Percentiles rank a stretch among this genome's conserved stretches.
These are phyloP conservation scores for Parapsyche elsis DNA, from an alignment of 1,140 invertebrate species.

Conservation along the genomic window DNA sequence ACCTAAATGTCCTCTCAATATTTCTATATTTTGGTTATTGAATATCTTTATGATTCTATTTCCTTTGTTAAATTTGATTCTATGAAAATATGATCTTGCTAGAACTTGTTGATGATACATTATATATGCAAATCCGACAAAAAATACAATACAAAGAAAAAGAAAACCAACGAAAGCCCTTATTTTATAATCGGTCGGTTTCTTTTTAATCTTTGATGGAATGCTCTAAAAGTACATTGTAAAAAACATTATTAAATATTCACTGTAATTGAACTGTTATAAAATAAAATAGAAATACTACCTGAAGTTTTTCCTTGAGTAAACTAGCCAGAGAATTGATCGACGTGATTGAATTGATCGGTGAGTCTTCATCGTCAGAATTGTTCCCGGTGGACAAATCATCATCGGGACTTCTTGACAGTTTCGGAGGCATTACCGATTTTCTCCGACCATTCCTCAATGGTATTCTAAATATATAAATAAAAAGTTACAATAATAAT, in stretches of 20 bases:
- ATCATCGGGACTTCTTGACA: conserved; percentile 62
- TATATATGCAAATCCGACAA: conserved; percentile 84
- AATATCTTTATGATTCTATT: conserved; percentile 80
- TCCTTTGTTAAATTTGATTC: conserved; percentile 84
- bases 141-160: conserved; percentile 82
- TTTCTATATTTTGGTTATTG: conserved; percentile 76
- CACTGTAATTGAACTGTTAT: background rate
- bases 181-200: conserved; percentile 78
- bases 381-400: conserved; percentile 58
- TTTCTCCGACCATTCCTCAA: conserved; percentile 64
- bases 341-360: conserved; percentile 81
- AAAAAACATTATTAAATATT: background rate
- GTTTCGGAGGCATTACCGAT: conserved; percentile 60
- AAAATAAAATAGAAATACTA: conserved; percentile 59
- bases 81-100: conserved; percentile 84
- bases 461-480: conserved; percentile 59
- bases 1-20: conserved; percentile 78
- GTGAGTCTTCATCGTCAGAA: conserved; percentile 67
- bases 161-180: conserved; percentile 82
- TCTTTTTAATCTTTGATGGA: conserved; percentile 71
- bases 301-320: conserved; percentile 83
- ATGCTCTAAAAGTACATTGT: conserved; percentile 62
- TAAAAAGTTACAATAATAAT: background rate
- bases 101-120: conserved; percentile 85
- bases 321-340: conserved; percentile 85